Conservation (phyloP, 2,797 vertebrate genomes). For the Epinephelus awoara region DNA sequence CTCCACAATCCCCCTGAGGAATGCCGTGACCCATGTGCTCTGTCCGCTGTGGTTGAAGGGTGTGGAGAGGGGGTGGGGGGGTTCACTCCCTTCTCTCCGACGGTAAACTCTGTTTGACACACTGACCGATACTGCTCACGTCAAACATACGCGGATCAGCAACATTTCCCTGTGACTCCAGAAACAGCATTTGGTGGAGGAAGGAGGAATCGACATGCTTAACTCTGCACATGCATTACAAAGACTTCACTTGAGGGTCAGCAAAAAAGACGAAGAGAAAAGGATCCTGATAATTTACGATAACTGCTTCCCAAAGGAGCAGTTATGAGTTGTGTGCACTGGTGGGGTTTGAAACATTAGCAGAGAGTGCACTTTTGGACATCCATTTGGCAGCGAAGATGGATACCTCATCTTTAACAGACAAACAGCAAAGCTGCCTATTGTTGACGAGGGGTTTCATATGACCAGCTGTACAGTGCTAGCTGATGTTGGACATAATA, state of each 20-base stretch:
- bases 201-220: slow-evolving; percentile 32
- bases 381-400: slow-evolving; percentile 49
- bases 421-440: slow-evolving; percentile 41
- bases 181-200: slow-evolving; percentile 24
- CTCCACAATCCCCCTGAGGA: slow-evolving; percentile 74
- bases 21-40: slow-evolving; percentile 62
- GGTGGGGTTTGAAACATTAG: slow-evolving; percentile 61
- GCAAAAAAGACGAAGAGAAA: slow-evolving; percentile 45
- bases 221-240: slow-evolving; percentile 21
- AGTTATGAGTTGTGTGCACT: slow-evolving; percentile 51
- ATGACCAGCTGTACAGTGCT: slow-evolving; percentile 15
- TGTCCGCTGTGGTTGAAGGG: slow-evolving; percentile 60
- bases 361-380: slow-evolving; percentile 59
- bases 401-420: slow-evolving; percentile 43
- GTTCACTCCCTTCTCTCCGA: slow-evolving; percentile 28
- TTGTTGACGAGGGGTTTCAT: slow-evolving; percentile 33
- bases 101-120: slow-evolving; percentile 66
- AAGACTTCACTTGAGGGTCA: slow-evolving; percentile 37
- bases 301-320: slow-evolving; percentile 61
- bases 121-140: slow-evolving; percentile 59
- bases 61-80: slow-evolving; percentile 38
- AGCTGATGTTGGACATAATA: slow-evolving; percentile 15
- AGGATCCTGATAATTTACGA: slow-evolving; percentile 57
- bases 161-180: slow-evolving; percentile 54
- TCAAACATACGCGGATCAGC: slow-evolving; percentile 54